Conservation (phyloP, 2,113 vertebrate genomes). For the Mellivora capensis region DNA sequence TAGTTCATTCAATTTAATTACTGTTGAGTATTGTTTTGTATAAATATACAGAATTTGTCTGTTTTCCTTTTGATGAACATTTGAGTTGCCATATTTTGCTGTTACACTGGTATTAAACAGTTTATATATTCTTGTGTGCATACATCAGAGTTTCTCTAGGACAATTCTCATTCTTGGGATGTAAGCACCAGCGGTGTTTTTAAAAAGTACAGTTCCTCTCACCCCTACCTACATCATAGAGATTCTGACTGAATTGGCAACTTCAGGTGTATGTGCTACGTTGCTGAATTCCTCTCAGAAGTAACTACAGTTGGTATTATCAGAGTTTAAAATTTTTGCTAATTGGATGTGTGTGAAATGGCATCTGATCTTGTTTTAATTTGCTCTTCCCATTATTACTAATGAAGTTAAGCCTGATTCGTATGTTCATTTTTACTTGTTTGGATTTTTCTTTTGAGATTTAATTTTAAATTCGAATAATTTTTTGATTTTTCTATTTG, state of each 20-base stretch:
- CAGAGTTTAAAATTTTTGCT: neutral
- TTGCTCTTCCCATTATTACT: neutral
- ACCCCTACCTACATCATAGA: neutral
- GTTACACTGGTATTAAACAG: neutral
- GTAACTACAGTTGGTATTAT: neutral
- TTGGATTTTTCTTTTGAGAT: slow-evolving; percentile 20
- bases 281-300: neutral
- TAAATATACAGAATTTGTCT: neutral
- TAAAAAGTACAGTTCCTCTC: neutral
- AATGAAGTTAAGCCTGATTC: slow-evolving; percentile 1
- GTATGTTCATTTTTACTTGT: neutral
- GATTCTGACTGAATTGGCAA: neutral
- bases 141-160: neutral
- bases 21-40: neutral
- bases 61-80: neutral
- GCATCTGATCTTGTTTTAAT: neutral
- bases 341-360: neutral
- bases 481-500: neutral
- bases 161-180: neutral
- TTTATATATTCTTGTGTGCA: neutral
- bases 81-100: neutral
- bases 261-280: neutral
- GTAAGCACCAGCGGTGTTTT: neutral
- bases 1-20: slow-evolving; percentile 14
- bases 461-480: neutral